Evolutionary conservation across 2,113 vertebrate species (phyloP), one percentile per base, ranked within the genome.

Genomic region (Rhynchomys soricoides): DNA sequence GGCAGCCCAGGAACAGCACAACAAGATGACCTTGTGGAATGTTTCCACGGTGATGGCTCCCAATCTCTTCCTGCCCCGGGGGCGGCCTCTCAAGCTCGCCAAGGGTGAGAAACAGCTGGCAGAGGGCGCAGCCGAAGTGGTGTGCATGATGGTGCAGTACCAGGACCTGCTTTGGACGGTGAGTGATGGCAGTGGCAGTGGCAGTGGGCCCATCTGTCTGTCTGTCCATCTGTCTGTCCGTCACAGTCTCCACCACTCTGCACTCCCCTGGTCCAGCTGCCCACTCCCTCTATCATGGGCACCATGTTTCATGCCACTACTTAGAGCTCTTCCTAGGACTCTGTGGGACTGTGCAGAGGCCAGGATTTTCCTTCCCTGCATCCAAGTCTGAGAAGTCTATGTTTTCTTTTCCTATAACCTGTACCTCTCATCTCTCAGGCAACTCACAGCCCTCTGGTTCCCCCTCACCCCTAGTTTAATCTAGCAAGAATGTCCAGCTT

Each of bases 161-260:
- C 99, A 99, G 98, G 99, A 99, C 43, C 98, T 99, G 95, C 99
- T 99, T 31, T 99, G 99, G 99, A 99, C 98, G 43, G 99, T 99
- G 73, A 75, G 68, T 12, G 70, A 13, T 13, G 26, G 66, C 26
- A 4, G 16, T 88, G 64, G 4, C 59, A 59, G 19, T 21, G 24
- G 24, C n/a, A 3, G 13, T 0, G 1, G 5, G 86, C 1, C 2
- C 34, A 17, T 55, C 52, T 13, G 64, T 68, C 64, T 3, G 10
- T 31, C 64, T 2, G 8, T 66, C 64, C 3, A 12, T 66, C 26
- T 4, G 64, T 66, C 64, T 13, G 26, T 68, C 24, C 31, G 37
- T 77, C 55, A 26, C 4, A 12, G n/a, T 5, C 21, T 29, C n/a
- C 37, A 68, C 19, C 15, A n/a, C 3, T 40, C 29, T 29, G 66